These are phyloP conservation scores for Buphagus erythrorhynchus DNA, from an alignment of 2,797 vertebrate genomes.

Conservation along the genomic window DNA sequence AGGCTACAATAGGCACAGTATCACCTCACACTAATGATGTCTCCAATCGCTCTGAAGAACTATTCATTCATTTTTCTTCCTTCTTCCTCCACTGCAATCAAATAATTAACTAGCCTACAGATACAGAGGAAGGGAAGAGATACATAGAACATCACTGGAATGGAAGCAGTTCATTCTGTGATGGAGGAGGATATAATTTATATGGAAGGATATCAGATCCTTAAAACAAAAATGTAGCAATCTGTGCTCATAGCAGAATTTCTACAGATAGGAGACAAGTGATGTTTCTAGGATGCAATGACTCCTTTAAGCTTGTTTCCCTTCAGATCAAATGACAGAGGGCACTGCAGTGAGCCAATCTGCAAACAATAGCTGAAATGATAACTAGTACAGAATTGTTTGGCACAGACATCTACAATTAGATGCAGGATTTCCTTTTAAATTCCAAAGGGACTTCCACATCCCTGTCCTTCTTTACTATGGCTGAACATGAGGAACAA, in stretches of 20 bases:
- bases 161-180: background rate
- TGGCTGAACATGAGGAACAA: slow-evolving; percentile 28
- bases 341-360: background rate
- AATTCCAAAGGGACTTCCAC: slow-evolving; percentile 51
- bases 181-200: background rate
- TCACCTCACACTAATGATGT: background rate
- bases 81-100: background rate
- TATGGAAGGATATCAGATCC: background rate
- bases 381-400: background rate
- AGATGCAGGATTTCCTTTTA: slow-evolving; percentile 64
- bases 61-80: background rate
- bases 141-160: background rate
- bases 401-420: slow-evolving; percentile 35
- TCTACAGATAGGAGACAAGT: background rate
- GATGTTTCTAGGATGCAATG: background rate
- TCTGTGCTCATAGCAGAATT: background rate
- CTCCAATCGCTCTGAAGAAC: background rate
- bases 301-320: background rate
- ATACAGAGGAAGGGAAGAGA: background rate
- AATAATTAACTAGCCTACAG: background rate
- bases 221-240: background rate
- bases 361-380: slow-evolving; percentile 39
- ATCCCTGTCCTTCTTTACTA: slow-evolving; percentile 46
- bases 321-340: background rate
- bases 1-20: background rate